Base-by-base conservation (phyloP, 2,888 invertebrate genomes). In the Habroteleia sp. region DNA sequence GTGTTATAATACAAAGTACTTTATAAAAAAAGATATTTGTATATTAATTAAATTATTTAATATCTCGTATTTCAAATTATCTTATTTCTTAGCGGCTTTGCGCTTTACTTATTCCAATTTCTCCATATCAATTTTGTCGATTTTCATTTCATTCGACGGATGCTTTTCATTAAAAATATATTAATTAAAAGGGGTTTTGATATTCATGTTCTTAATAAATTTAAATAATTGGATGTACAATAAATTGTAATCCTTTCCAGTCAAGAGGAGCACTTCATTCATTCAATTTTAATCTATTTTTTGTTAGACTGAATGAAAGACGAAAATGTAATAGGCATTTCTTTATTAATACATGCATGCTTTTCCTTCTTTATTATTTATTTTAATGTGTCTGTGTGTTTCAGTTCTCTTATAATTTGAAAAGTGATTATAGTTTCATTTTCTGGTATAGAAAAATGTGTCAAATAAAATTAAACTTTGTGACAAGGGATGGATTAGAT, bases 281-380 rank as follows among this genome's bases (percentile, higher is more conserved):
- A 63, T 73, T 65, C 42, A 65, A 42, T 58, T 73, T 73, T 65
- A 65, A 73, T 73, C 23, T 33, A 65, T 58, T 65, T 65, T 73
- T 58, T 73, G 35, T 44, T 58, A 71, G 62, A 58, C 23, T 37
- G 31, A 58, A 58, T 52, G 25, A 5, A 65, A 73, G 50, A 65
- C 27, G 46, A 50, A 54, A 54, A 65, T 56, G 35, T 35, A 35
- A 48, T 37, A 25, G 33, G 4, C n/a, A n/a, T n/a, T n/a, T n/a
- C n/a, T n/a, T n/a, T n/a, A n/a, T n/a, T n/a, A n/a, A n/a, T n/a
- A n/a, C n/a, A n/a, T n/a, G n/a, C n/a, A n/a, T n/a, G n/a, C n/a
- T 11, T 48, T 39, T 65, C 33, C 37, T 63, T 56, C 25, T 54
- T 56, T 48, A 25, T 33, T 41, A 29, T 60, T 35, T 20, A 23